Evolutionary conservation across 2,113 vertebrate species (phyloP).

Genomic region (Oreochromis tanganicae): DNA sequence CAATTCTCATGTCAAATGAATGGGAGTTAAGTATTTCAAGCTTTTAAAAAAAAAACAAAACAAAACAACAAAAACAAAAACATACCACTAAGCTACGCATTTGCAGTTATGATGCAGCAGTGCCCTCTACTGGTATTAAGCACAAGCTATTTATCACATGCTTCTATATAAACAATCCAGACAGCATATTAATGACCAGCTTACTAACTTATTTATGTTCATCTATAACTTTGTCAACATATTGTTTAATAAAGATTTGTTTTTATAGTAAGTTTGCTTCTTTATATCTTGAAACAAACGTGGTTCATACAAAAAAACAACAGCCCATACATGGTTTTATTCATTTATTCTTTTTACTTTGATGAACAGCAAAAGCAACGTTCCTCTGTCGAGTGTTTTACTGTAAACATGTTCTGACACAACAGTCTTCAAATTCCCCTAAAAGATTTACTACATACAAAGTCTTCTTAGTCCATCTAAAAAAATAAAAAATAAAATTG

Average conservation of each 20-base stretch:
- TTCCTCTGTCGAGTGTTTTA: slow-evolving; percentile 28
- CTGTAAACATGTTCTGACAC: slow-evolving; percentile 59
- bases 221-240: slow-evolving; percentile 22
- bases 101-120: slow-evolving; percentile 2
- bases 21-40: background rate
- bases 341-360: slow-evolving; percentile 62
- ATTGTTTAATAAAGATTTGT: slow-evolving; percentile 52
- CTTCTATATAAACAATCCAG: background rate
- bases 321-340: slow-evolving; percentile 2
- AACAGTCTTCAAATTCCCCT: background rate
- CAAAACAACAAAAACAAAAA: background rate
- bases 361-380: slow-evolving; percentile 57
- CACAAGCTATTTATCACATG: background rate
- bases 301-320: background rate
- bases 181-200: slow-evolving; percentile 1
- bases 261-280: slow-evolving; percentile 6
- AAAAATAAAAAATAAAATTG: background rate
- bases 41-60: background rate
- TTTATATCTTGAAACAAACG: background rate
- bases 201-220: slow-evolving; percentile 57
- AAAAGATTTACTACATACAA: background rate
- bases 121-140: slow-evolving; percentile 47
- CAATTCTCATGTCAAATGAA: background rate
- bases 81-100: background rate
- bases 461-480: slow-evolving; percentile 23